Base-by-base conservation (phyloP, 1,140 invertebrate species). In the Aphaenogaster rudis region DNA sequence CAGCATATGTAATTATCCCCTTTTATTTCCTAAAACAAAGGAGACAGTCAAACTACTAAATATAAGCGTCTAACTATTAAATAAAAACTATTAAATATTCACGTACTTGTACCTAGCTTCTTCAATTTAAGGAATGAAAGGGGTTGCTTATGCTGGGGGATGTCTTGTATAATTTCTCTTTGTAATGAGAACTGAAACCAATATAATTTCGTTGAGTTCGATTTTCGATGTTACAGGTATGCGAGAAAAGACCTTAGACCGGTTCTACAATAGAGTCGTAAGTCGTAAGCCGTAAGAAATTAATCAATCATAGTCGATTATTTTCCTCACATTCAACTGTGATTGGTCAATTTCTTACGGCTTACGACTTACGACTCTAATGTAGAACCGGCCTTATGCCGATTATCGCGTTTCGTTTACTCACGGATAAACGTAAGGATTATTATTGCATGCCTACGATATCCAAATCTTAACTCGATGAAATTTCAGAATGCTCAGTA, bases 221-320 rank as follows among this genome's bases (percentile, higher is more conserved):
- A 80, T 69, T 67, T 69, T 80, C 74, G 74, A 61, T 77, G 54
- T 77, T 77, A 77, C 74, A 77, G 54, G 15, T 77, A 77, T 45
- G 74, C 74, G 36, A 77, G 54, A 77, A 61, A 77, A 77, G 33
- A 61, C 76, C 15, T 28, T 28, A 28, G 28, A 28, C 28, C 28
- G 28, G 28, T 28, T 28, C 28, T 28, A 28, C 28, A 28, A 28
- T 28, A 28, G 0, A 28, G 28, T 28, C 28, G 28, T 28, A 28
- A 28, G 28, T 28, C 28, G 28, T 28, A 28, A 28, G 28, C 28
- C 28, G 28, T 28, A 28, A 28, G 28, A 28, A 28, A 28, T 28
- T 28, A 28, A 28, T 28, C 28, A 28, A 28, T 28, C 0, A 28
- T 28, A 28, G 28, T 28, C 28, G 28, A 28, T 28, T 28, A 28